Base-by-base conservation (phyloP, 2,888 invertebrate species). In the Adelognathus sp. region DNA sequence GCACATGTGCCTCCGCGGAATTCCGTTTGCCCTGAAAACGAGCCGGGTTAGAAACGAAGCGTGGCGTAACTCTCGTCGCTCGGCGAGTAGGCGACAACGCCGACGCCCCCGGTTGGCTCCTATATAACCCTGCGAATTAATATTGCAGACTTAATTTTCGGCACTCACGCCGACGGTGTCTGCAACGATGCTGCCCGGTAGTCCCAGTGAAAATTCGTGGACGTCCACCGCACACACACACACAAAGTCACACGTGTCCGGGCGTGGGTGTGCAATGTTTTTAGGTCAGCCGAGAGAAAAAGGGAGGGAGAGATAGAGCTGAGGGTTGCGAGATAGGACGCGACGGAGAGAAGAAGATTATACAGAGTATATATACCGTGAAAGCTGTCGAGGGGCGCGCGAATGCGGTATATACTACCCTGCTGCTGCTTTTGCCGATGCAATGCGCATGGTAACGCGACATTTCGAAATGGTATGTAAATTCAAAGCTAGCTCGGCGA, bases 61-160 rank as follows among this genome's bases (percentile, higher is more conserved):
- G 41, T 39, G 66, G 63, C 76, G 78, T 80, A 79, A 82, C 78
- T 77, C 76, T 73, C 61, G 58, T 66, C 58, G 63, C 39, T 52
- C 54, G 46, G 44, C 24, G 70, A 39, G 66, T 71, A 60, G 71
- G 75, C 56, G 79, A 46, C 56, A 70, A 60, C 70, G 79, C 46
- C 56, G 74, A 60, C 70, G 60, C 46, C 70, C 54, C 64, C 69
- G 54, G 16, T n/a, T 21, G 33, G 52, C 75, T 41, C 44, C 46
- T 58, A 52, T 67, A 75, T 79, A 46, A 16, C 80, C 66, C 82
- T 76, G 69, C 70, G 83, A 84, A 88, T 89, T 87, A 88, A 89
- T 88, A 88, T 86, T 88, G 85, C 86, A 86, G 82, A 85, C 84
- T 87, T 88, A 86, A 88, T 89, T 89, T 88, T 82, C 84, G 77